These are phyloP conservation scores for Sarcophaga variegata DNA, from an alignment of 2,888 invertebrate species.

Conservation along the genomic window DNA sequence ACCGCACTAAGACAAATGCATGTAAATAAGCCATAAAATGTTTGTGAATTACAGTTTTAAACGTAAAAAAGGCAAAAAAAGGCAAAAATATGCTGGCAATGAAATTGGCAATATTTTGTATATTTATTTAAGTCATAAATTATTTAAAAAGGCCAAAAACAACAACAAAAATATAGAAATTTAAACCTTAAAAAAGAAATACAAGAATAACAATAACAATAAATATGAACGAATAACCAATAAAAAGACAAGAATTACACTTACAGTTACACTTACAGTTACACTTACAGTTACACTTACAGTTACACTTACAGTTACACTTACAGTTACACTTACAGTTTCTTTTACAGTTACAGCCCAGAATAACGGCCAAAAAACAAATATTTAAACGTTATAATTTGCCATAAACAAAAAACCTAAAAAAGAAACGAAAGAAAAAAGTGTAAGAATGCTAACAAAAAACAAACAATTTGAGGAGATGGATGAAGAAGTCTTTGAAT, in stretches of 20 bases:
- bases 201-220: slow-evolving; percentile 38
- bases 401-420: slow-evolving; percentile 10
- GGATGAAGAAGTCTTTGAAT: slow-evolving; percentile 23
- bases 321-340: too few relatives aligned
- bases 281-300: background rate
- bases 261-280: too few relatives aligned
- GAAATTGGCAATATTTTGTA: slow-evolving; percentile 66
- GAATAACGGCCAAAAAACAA: slow-evolving; percentile 13
- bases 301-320: background rate
- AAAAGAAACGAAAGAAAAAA: too few relatives aligned
- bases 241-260: slow-evolving; percentile 14
- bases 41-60: slow-evolving; percentile 40
- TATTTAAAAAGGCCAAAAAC: slow-evolving; percentile 16
- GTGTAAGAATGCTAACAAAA: background rate
- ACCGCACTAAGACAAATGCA: slow-evolving; percentile 8
- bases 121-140: slow-evolving; percentile 64
- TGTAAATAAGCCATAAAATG: slow-evolving; percentile 48
- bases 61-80: background rate
- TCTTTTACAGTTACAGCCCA: background rate
- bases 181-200: background rate
- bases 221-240: slow-evolving; percentile 59
- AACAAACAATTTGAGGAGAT: background rate
- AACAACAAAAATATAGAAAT: background rate
- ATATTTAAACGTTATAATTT: slow-evolving; percentile 23
- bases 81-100: slow-evolving; percentile 37